Evolutionary conservation across 2,113 vertebrate species (phyloP).

Genomic region (Chlorodrepanis virens): DNA sequence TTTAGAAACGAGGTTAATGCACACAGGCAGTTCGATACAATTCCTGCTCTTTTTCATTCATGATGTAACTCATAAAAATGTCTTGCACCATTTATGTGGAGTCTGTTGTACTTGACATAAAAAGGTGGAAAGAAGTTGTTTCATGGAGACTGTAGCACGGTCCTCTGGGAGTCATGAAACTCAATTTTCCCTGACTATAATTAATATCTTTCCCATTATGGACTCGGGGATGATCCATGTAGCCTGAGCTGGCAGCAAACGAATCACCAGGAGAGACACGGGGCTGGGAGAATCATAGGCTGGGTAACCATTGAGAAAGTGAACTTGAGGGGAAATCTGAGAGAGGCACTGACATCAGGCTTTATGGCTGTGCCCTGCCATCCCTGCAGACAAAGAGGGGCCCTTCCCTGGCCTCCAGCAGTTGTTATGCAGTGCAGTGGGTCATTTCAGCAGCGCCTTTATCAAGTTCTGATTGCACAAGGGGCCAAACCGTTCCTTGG

Average conservation of each 20-base stretch:
- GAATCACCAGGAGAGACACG: background rate
- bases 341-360: background rate
- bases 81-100: conserved; percentile 37
- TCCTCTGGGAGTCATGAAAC: conserved; percentile 15
- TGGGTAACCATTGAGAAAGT: conserved; percentile 11
- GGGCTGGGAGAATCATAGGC: background rate
- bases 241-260: background rate
- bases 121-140: conserved; percentile 36
- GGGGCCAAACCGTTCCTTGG: background rate
- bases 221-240: background rate
- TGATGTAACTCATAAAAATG: conserved; percentile 38
- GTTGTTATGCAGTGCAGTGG: background rate
- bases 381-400: background rate
- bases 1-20: conserved; percentile 20
- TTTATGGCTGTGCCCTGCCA: background rate
- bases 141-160: background rate
- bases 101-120: conserved; percentile 36
- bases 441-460: background rate
- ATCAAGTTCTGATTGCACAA: background rate
- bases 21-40: background rate
- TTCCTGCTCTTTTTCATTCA: background rate
- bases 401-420: background rate
- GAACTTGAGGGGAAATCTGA: background rate
- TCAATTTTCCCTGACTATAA: conserved; percentile 34
- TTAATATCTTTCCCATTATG: conserved; percentile 48